Evolutionary conservation across 2,888 invertebrate genomes (phyloP).

Genomic region (Glomeris marginata): DNA sequence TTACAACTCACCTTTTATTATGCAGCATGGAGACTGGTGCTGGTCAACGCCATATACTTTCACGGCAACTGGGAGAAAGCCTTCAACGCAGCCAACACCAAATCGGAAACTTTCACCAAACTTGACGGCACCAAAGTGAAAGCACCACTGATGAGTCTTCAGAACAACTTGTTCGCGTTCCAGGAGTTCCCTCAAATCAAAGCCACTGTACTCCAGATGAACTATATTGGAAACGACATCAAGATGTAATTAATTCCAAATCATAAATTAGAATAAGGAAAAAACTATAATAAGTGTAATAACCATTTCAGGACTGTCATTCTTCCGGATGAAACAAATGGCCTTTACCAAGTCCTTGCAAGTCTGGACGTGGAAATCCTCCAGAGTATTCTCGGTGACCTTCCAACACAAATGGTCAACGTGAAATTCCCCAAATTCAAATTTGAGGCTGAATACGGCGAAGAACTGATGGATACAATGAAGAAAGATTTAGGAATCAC

Average conservation of each 20-base stretch:
- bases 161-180: too few relatives aligned
- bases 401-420: slow-evolving; percentile 36
- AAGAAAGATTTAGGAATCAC: slow-evolving; percentile 6
- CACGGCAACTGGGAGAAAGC: slow-evolving; percentile 14
- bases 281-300: too few relatives aligned
- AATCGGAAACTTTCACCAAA: too few relatives aligned
- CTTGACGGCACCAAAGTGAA: too few relatives aligned
- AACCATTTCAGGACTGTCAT: slow-evolving; percentile 35
- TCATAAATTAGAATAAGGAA: too few relatives aligned
- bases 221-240: too few relatives aligned
- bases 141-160: too few relatives aligned
- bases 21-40: background rate
- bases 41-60: slow-evolving; percentile 17
- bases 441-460: slow-evolving; percentile 41
- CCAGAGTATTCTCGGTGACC: background rate
- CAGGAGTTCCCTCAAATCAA: too few relatives aligned
- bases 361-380: background rate
- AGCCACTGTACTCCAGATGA: too few relatives aligned
- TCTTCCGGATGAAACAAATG: slow-evolving; percentile 51
- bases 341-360: slow-evolving; percentile 33
- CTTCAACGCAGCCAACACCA: slow-evolving; percentile 10
- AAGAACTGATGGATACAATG: slow-evolving; percentile 1
- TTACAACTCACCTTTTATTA: too few relatives aligned
- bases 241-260: too few relatives aligned
- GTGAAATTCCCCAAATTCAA: slow-evolving; percentile 64